phyloP scores from a whole-genome alignment of 2,797 vertebrate species.

The Sebastes miniatus region DNA sequence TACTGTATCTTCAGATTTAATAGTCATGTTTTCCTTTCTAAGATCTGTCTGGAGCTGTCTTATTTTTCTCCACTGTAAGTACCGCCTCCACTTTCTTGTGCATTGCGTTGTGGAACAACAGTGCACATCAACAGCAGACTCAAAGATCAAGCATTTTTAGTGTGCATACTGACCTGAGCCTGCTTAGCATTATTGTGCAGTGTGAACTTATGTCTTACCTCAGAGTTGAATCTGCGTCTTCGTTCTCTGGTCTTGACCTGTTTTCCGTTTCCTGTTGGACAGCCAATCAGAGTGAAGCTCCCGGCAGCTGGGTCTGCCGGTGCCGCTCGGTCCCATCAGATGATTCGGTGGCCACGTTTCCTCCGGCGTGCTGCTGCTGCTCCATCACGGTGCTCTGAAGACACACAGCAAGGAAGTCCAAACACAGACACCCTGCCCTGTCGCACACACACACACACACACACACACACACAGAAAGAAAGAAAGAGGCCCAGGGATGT shows the following conservation, averaged over 20 bases:
- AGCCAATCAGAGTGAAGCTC: slow-evolving; percentile 45
- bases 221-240: not conserved
- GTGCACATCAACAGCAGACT: not conserved
- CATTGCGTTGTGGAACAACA: not conserved
- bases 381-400: not conserved
- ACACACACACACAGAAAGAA: not conserved
- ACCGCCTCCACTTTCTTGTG: not conserved
- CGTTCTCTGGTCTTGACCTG: too few relatives aligned
- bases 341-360: not conserved
- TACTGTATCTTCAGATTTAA: not conserved
- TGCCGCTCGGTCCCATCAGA: not conserved
- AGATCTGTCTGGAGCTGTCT: not conserved
- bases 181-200: not conserved
- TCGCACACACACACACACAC: slow-evolving; percentile 4
- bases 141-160: not conserved
- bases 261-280: not conserved
- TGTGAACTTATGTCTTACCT: slow-evolving; percentile 14
- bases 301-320: not conserved
- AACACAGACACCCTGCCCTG: slow-evolving; percentile 4
- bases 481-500: slow-evolving; percentile 15
- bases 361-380: slow-evolving; percentile 1
- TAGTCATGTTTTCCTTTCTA: not conserved
- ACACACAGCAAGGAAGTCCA: not conserved
- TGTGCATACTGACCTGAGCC: not conserved
- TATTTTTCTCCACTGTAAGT: not conserved